Base-by-base conservation (phyloP, 1,140 invertebrate species). In the Dendroctonus valens region DNA sequence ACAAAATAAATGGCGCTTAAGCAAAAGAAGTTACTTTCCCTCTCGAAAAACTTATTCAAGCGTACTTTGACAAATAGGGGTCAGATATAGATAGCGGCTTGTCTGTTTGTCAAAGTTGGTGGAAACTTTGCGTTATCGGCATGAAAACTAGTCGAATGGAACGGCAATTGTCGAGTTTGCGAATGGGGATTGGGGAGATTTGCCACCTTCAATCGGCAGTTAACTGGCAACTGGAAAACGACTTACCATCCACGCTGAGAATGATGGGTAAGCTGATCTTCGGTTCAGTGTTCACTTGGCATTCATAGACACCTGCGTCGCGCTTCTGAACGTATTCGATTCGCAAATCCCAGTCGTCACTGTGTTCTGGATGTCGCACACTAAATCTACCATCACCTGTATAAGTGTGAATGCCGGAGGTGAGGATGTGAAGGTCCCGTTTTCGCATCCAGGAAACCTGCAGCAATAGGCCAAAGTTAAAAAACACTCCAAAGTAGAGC, bases 401-500 rank as follows among this genome's bases (percentile, higher is more conserved):
- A 78, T 94, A 96, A 11, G 91, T 92, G 77, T 89, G 89, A 64
- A 91, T 88, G 72, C 89, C 90, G 0, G 91, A 92, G 0, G 92
- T 95, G 57, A 95, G 81, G 74, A 95, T 94, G 77, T 95, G 93
- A 26, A 94, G 83, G 80, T 96, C 93, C 7, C 91, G 83, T 75
- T 94, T 93, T 9, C 93, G 82, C 86, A 96, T 94, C 93, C 93
- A 95, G 0, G 93, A 95, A 46, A 96, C 89, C 92, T 94, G 82
- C 14, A 60, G 39, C 53, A 55, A n/a, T 41, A 11, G 4, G 12
- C 26, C 1, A 26, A 26, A 26, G 26, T 48, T 48, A 0, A 48
- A 48, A 48, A 26, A 26, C 26, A 26, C 26, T 3, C 26, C 26
- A 26, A 26, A 26, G 1, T 26, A 26, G 26, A 26, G 26, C 26